Percentiles rank a stretch among this genome's conserved stretches.
Evolutionary conservation across 1,140 invertebrate genomes (phyloP).

Genomic region (Conus betulinus): DNA sequence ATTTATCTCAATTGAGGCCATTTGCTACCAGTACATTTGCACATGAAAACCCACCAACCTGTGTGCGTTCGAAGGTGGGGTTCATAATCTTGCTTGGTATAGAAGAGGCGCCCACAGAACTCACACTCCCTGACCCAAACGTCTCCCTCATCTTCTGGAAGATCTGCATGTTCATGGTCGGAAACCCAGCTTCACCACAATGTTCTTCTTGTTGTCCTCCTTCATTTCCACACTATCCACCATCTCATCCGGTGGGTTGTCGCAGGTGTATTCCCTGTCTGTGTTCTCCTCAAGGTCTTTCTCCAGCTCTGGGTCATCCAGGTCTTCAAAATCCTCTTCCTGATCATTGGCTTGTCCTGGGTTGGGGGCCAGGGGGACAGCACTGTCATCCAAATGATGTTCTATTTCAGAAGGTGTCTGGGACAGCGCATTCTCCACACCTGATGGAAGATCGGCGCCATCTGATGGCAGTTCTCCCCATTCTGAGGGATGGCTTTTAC

Average conservation of each 20-base stretch:
- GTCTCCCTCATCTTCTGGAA: slow-evolving; percentile 73
- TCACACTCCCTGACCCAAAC: slow-evolving; percentile 74
- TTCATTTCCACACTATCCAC: not conserved
- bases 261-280: slow-evolving; percentile 12
- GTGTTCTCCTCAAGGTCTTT: not conserved
- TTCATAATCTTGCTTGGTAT: slow-evolving; percentile 69
- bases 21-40: too few relatives aligned
- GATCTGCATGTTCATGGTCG: slow-evolving; percentile 68
- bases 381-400: not conserved
- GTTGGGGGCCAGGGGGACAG: slow-evolving; percentile 30
- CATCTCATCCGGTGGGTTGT: not conserved
- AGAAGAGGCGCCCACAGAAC: slow-evolving; percentile 73
- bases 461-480: not conserved
- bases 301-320: slow-evolving; percentile 27
- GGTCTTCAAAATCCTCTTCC: slow-evolving; percentile 12
- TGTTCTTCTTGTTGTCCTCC: slow-evolving; percentile 34
- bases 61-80: slow-evolving; percentile 71
- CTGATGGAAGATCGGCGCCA: not conserved
- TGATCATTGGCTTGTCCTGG: slow-evolving; percentile 21
- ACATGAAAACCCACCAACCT: slow-evolving; percentile 50
- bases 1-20: too few relatives aligned
- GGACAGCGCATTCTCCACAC: slow-evolving; percentile 25
- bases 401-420: slow-evolving; percentile 18
- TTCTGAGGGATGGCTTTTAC: not conserved
- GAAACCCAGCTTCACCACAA: slow-evolving; percentile 68